phyloP scores from a whole-genome alignment of 2,888 invertebrate genomes.

The Sphaerophoria rueppellii region DNA sequence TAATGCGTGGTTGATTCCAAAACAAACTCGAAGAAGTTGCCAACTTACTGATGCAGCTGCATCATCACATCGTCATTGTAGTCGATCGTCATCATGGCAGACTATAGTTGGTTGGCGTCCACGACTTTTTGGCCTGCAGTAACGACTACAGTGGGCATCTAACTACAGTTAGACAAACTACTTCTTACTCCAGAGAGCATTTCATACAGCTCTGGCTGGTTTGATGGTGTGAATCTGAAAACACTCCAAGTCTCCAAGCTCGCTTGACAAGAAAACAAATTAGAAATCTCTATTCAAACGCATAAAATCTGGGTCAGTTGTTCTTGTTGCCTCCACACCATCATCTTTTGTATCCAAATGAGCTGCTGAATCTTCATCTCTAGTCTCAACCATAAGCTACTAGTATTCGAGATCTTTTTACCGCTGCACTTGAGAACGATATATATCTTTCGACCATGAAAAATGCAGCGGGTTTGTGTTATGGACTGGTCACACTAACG shows the following conservation, averaged over 20 bases:
- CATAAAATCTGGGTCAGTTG: slow-evolving; percentile 70
- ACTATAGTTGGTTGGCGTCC: neutral
- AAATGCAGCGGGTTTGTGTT: slow-evolving; percentile 7
- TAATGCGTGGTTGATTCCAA: slow-evolving; percentile 18
- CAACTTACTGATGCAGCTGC: slow-evolving; percentile 34
- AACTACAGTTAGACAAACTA: slow-evolving; percentile 55
- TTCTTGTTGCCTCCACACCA: slow-evolving; percentile 25
- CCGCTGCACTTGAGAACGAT: slow-evolving; percentile 14
- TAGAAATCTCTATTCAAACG: slow-evolving; percentile 68
- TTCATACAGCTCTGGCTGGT: neutral
- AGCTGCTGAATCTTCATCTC: slow-evolving; percentile 42
- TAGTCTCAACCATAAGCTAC: slow-evolving; percentile 48
- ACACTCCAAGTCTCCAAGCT: slow-evolving; percentile 32
- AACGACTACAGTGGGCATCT: slow-evolving; percentile 35
- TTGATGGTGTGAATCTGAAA: slow-evolving; percentile 50
- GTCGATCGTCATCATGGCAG: neutral
- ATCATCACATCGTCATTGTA: slow-evolving; percentile 20
- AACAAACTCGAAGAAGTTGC: slow-evolving; percentile 7
- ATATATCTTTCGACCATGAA: neutral
- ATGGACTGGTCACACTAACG: slow-evolving; percentile 23
- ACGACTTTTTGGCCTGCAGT: slow-evolving; percentile 55
- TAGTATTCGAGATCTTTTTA: slow-evolving; percentile 61
- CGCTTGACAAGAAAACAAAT: slow-evolving; percentile 72
- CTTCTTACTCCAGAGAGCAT: slow-evolving; percentile 10
- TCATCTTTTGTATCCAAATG: slow-evolving; percentile 57